Conservation (phyloP, 2,797 vertebrate species). For the Lithobates sylvaticus region DNA sequence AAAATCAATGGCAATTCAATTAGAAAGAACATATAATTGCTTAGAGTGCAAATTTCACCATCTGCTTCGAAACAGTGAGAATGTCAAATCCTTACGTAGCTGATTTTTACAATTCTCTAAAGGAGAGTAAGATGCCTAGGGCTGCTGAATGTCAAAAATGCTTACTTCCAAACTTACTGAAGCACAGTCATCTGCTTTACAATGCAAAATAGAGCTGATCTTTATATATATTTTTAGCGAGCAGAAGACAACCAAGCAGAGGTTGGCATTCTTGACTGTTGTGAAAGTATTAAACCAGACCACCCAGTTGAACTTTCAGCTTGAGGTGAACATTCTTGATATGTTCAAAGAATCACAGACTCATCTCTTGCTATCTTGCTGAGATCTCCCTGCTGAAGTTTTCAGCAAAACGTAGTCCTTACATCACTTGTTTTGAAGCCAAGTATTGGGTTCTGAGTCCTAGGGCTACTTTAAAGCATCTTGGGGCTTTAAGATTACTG, state of each 20-base stretch:
- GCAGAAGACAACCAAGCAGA: background rate
- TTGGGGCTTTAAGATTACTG: too few species aligned
- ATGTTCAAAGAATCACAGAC: background rate
- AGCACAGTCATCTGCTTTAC: conserved; percentile 66
- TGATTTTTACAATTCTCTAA: conserved; percentile 68
- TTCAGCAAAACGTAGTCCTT: background rate
- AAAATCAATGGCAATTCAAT: conserved; percentile 65
- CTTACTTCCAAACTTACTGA: conserved; percentile 65
- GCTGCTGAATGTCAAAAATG: conserved; percentile 66
- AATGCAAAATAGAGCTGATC: conserved; percentile 42
- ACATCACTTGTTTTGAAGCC: too few species aligned
- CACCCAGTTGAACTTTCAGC: background rate
- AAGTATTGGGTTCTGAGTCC: too few species aligned
- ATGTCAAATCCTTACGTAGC: conserved; percentile 59
- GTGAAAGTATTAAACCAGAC: background rate
- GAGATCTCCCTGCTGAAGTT: too few species aligned
- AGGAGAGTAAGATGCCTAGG: conserved; percentile 71
- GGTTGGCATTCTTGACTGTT: conserved; percentile 1
- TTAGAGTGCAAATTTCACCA: conserved; percentile 67
- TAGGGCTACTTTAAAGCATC: too few species aligned
- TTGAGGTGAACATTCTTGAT: background rate
- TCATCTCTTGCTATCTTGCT: background rate
- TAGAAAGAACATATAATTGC: conserved; percentile 64
- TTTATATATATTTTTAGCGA: background rate
- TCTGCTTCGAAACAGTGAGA: conserved; percentile 68